Evolutionary conservation across 2,113 vertebrate genomes (phyloP).

Genomic region (Pterocles orientalis): DNA sequence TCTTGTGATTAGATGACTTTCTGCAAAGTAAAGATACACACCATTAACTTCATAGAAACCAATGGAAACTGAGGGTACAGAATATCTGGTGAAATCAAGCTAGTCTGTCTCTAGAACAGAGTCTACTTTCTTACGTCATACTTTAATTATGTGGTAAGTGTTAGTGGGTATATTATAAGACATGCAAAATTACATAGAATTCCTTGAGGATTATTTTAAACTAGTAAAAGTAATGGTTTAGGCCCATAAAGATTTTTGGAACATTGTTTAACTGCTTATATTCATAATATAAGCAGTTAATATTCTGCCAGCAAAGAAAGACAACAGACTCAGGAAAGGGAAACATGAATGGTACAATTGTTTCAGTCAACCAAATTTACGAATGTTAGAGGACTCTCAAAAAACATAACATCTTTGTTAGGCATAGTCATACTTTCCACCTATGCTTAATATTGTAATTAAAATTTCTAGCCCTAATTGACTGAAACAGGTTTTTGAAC

Average conservation of each 20-base stretch:
- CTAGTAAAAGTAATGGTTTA: background rate
- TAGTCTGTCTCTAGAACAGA: background rate
- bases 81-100: background rate
- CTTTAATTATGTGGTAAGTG: background rate
- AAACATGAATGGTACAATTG: background rate
- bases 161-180: rapidly evolving
- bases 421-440: background rate
- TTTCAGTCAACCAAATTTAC: background rate
- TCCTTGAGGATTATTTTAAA: background rate
- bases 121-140: background rate
- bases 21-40: background rate
- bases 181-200: background rate
- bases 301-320: background rate
- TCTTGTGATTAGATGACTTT: background rate
- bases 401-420: background rate
- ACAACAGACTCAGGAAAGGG: background rate
- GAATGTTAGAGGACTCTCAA: background rate
- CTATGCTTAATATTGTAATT: background rate
- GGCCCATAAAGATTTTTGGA: background rate
- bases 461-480: background rate
- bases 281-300: background rate
- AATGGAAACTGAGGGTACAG: background rate
- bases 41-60: background rate
- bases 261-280: background rate
- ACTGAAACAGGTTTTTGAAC: background rate